These are phyloP conservation scores for Acrossocheilus fasciatus DNA, from an alignment of 2,797 vertebrate species.

Conservation along the genomic window DNA sequence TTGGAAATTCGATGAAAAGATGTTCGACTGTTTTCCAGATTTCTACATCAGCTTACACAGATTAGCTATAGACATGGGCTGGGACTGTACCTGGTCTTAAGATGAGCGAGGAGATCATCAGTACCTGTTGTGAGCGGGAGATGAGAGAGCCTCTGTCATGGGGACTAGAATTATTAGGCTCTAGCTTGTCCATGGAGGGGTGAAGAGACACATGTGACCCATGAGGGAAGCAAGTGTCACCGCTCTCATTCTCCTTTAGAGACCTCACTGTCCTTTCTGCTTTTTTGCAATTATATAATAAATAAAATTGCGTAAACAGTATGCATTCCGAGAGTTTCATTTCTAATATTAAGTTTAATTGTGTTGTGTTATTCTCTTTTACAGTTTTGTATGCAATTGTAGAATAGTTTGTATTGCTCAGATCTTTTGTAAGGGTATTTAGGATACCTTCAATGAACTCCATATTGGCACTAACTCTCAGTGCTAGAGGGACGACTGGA, in stretches of 20 bases:
- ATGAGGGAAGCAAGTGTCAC: background rate
- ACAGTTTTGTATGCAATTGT: background rate
- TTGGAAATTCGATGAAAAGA: background rate
- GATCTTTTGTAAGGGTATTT: background rate
- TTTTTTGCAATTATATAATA: background rate
- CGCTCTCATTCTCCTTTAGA: background rate
- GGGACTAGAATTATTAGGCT: background rate
- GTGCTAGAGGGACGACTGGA: too few relatives aligned
- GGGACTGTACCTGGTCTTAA: background rate
- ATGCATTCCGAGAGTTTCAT: background rate
- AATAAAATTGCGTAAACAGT: background rate
- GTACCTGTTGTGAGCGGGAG: background rate
- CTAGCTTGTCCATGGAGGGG: background rate
- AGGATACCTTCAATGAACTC: background rate
- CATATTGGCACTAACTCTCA: background rate
- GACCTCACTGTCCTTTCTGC: background rate
- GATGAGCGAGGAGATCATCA: background rate
- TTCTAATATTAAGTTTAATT: background rate
- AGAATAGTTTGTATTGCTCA: background rate
- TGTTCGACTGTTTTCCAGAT: background rate
- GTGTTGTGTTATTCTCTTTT: background rate
- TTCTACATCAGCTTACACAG: conserved; percentile 5
- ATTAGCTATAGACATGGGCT: conserved; percentile 11
- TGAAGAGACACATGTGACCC: background rate
- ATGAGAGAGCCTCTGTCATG: background rate